A percentile compares a stretch with the other conserved stretches of the same genome.
Evolutionary conservation across 1,140 invertebrate species (phyloP).

Genomic region (Diuraphis noxia): DNA sequence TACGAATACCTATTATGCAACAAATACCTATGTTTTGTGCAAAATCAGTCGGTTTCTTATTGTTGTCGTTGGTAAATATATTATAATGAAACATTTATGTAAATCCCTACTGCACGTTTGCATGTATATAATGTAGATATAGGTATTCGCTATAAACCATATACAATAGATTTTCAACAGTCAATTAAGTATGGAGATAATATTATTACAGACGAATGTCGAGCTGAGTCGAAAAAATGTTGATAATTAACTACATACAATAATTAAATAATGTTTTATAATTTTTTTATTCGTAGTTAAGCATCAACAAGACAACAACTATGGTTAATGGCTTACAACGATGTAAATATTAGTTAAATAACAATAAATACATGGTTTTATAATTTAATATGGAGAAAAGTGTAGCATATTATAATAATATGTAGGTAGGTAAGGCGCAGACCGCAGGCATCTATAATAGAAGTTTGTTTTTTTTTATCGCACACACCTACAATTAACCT

Average conservation of each 20-base stretch:
- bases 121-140: background rate
- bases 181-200: slow-evolving; percentile 9
- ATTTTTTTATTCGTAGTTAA: too few relatives aligned
- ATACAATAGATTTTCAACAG: background rate
- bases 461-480: background rate
- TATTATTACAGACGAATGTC: background rate
- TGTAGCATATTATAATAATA: too few relatives aligned
- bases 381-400: too few relatives aligned
- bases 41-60: background rate
- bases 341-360: too few relatives aligned
- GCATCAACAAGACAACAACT: too few relatives aligned
- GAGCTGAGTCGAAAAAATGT: background rate
- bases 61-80: background rate
- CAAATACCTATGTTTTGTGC: background rate
- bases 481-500: background rate
- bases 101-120: background rate
- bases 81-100: background rate
- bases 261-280: background rate
- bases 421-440: too few relatives aligned
- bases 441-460: background rate
- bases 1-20: background rate
- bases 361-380: too few relatives aligned
- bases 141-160: background rate
- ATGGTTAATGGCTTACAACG: too few relatives aligned
- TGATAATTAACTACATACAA: background rate